Evolutionary conservation across 2,113 vertebrate species (phyloP), one percentile per base, ranked within the genome.

Genomic region (Prunella fulvescens): DNA sequence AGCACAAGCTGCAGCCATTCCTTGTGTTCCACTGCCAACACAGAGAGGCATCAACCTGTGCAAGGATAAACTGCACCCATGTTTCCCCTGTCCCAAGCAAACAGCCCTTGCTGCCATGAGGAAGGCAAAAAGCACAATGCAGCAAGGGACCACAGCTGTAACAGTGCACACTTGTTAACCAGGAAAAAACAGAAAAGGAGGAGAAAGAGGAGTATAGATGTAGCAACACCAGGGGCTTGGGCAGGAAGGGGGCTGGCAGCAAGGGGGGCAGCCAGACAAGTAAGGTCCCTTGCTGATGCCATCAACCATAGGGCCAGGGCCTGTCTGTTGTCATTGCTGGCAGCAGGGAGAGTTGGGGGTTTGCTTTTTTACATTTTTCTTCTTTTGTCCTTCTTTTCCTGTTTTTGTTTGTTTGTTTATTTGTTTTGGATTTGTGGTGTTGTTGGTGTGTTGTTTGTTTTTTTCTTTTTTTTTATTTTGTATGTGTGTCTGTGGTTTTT

Each of bases 91-190:
- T 8, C 13, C 35, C 17, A 74, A 48, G 44, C 44, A 76, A 69
- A 76, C 4, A 51, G 5, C 15, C 48, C 53, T 88, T 56, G 73
- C 91, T 96, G 81, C 42, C 35, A 28, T 65, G 86, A 88, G 93
- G 93, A 97, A 92, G 77, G 74, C 72, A 94, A 91, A 93, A 96
- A 94, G 86, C 81, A 76, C 2, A 15, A 90, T 64, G 80, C 77
- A 86, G 82, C 1, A 2, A 81, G 74, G 25, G 39, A 90, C 20
- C 82, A 72, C 73, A 62, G 51, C 64, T 94, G 17, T 79, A 95
- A 93, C 76, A 92, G 86, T 47, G 90, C 86, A 92, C 62, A 78
- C 83, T 97, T 97, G 92, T 93, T 96, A 98, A 95, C 86, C 54
- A 88, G 64, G 73, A 50, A 65, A 90, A 62, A 64, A 19, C 8